A percentile compares a stretch with the other conserved stretches of the same genome.
Conservation (phyloP, 2,797 vertebrate species). For the Atherinosoma microstoma region DNA sequence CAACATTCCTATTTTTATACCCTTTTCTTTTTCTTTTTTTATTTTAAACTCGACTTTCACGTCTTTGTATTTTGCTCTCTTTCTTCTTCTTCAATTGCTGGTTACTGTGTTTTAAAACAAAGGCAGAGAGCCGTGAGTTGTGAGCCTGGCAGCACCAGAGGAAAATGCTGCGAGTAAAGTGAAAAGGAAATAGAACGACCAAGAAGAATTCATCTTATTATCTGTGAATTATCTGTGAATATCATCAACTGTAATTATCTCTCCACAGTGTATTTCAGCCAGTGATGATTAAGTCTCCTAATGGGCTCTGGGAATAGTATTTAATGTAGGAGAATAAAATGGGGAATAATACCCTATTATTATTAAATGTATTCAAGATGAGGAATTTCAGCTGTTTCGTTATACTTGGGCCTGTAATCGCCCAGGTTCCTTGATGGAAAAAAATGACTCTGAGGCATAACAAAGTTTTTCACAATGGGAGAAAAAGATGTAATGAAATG, state of each 20-base stretch:
- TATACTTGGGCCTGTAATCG: slow-evolving; percentile 68
- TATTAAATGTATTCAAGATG: slow-evolving; percentile 69
- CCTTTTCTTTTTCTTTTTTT: slow-evolving; percentile 47
- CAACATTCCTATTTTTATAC: slow-evolving; percentile 71
- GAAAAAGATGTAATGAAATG: slow-evolving; percentile 38
- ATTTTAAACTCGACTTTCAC: slow-evolving; percentile 32
- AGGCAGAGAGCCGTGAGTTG: slow-evolving; percentile 29
- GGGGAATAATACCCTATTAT: slow-evolving; percentile 72
- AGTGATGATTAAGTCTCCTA: slow-evolving; percentile 70
- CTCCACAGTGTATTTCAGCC: slow-evolving; percentile 58
- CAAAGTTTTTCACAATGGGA: slow-evolving; percentile 53
- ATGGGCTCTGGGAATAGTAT: slow-evolving; percentile 73
- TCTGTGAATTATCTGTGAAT: slow-evolving; percentile 69
- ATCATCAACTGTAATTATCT: slow-evolving; percentile 74
- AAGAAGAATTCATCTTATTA: slow-evolving; percentile 33
- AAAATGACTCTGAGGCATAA: slow-evolving; percentile 63
- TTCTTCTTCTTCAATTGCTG: slow-evolving; percentile 36
- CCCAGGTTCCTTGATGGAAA: slow-evolving; percentile 65
- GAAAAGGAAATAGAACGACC: slow-evolving; percentile 13
- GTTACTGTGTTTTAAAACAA: slow-evolving; percentile 30
- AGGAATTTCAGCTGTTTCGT: slow-evolving; percentile 67
- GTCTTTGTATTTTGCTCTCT: slow-evolving; percentile 53
- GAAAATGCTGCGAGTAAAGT: slow-evolving; percentile 32
- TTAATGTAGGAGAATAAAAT: slow-evolving; percentile 72
- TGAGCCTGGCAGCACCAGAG: slow-evolving; percentile 16